A percentile compares a stretch with the other conserved stretches of the same genome.
Conservation (phyloP, 2,113 vertebrate species). For the Serinus canaria region DNA sequence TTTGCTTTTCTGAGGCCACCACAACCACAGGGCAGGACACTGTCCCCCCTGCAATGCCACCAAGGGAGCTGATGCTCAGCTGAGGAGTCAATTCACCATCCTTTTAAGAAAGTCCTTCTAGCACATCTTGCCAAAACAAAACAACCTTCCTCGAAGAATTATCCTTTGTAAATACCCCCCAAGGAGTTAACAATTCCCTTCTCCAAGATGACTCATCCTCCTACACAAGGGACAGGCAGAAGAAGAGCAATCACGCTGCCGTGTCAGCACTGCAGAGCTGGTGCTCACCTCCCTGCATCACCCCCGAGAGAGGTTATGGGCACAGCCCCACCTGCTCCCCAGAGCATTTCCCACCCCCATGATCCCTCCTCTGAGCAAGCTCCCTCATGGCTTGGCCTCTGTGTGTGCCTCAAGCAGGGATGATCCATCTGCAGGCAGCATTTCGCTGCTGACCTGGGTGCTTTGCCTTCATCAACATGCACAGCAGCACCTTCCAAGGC, state of each 20-base stretch:
- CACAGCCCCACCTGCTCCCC: background rate
- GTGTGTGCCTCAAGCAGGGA: rapidly evolving
- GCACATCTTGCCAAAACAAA: background rate
- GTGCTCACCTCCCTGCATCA: background rate
- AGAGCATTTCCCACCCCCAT: rapidly evolving
- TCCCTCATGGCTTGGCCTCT: background rate
- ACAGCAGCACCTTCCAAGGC: background rate
- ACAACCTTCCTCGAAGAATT: background rate
- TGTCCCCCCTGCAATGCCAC: background rate
- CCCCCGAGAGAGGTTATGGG: rapidly evolving
- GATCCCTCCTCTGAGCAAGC: background rate
- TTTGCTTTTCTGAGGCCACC: background rate
- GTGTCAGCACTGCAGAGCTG: background rate
- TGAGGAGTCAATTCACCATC: background rate
- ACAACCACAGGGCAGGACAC: background rate
- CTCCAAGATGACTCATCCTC: conserved; percentile 43
- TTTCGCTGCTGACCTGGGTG: background rate
- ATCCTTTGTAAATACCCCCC: conserved; percentile 23
- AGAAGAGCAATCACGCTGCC: conserved; percentile 14
- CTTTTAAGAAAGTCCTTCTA: background rate
- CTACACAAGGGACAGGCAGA: background rate
- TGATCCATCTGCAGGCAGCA: background rate
- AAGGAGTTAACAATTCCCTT: conserved; percentile 31
- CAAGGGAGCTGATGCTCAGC: rapidly evolving
- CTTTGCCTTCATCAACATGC: conserved; percentile 35